Base-by-base conservation (phyloP, 1,140 invertebrate species). In the Trichonephila clavipes region DNA sequence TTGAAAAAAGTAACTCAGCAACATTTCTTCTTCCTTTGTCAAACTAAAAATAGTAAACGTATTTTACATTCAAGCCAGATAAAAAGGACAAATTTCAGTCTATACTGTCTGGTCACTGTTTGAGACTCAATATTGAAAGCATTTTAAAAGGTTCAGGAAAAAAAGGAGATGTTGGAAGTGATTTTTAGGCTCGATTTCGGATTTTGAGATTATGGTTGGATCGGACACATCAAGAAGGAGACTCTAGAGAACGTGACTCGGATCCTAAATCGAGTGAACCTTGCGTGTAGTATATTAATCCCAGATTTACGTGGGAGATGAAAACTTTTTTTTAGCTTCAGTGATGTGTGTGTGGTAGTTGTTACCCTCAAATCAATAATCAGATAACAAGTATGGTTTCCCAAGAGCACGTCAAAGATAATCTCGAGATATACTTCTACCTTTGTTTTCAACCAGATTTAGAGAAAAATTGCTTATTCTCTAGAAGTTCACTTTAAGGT, bases 141-240 rank as follows among this genome's bases (percentile, higher is more conserved):
- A 89, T 77, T 89, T 89, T 89, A 89, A 89, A 89, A 89, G 88
- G 12, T 12, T n/a, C 18, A 16, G 18, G 21, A 40, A 82, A 90
- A 59, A 82, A 90, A 90, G 10, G 21, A 7, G 44, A 85, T 6
- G 64, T 51, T 66, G 59, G 66, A 90, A 82, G 51, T 61, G 89
- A 90, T 82, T 90, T 90, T 90, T 34, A 82, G 89, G 44, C 72
- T 90, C 44, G 58, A 51, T 90, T 72, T 90, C 89, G 40, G 72
- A 77, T 90, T 90, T 90, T 51, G 51, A 62, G 89, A 81, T 90
- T 90, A 59, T 90, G 69, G 69, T 14, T n/a, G 72, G 59, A 28
- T 81, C 77, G 72, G 72, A 90, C 40, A 90, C n/a, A 34, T 61
- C 61, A 24, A 82, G 51, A 14, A 62, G 64, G 44, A 72, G 69